Base-by-base conservation (phyloP, 2,888 invertebrate species). In the Hipparchia semele region DNA sequence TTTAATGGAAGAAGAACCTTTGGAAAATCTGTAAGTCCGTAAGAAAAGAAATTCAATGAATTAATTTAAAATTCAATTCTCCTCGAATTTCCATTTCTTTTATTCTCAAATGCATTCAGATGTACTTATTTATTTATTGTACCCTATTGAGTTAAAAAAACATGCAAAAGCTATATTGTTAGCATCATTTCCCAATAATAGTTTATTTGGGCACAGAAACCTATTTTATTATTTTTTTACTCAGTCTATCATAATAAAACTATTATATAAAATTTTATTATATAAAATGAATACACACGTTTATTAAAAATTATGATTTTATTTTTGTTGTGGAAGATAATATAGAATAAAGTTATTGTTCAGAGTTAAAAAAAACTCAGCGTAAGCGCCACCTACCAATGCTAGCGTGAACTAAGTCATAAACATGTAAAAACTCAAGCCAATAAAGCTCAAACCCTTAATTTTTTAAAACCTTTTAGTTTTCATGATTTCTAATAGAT, bases 41-140 rank as follows among this genome's bases (percentile, higher is more conserved):
- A 33, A 65, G 65, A 51, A 64, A 58, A 64, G 64, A 65, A 65
- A 65, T 65, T 65, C 64, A 49, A 65, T 53, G 64, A 65, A 53
- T 65, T 49, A 6, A 13, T n/a, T 49, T 53, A 33, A 51, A 53
- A 53, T 53, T 65, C 53, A 12, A 65, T 65, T 65, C 51, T 53
- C 53, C 53, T 65, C 12, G 33, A 60, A 33, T 60, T 58, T 60
- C 10, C 39, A 60, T 39, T 54, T 56, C 9, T 39, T 51, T 69
- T 61, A 39, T 67, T 9, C 56, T 8, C 45, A 2, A 46, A n/a
- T 67, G 67, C 67, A 67, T 67, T 45, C 10, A 58, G 45, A 12
- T 8, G 2, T 13, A 58, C 13, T 58, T 7, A 13, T 56, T 7
- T 39, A 1, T 39, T 39, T 39, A 39, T 39, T 39, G 39, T 39